Evolutionary conservation across 2,797 vertebrate species (phyloP), one percentile per base, ranked within the genome.

Genomic region (Microtus obscurus): DNA sequence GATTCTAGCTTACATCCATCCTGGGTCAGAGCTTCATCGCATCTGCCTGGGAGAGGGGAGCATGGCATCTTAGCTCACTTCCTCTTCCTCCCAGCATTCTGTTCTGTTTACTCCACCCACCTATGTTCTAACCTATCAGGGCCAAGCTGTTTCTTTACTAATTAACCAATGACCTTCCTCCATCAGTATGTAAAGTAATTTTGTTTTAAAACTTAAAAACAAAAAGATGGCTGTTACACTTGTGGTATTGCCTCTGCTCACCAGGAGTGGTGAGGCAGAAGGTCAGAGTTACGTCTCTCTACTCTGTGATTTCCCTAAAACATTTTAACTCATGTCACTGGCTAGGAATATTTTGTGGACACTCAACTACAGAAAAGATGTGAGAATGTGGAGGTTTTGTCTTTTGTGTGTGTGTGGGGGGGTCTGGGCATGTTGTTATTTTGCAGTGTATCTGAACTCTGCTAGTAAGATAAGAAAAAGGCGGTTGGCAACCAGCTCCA

Each of bases 391-490:
- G 63, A 7, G n/a, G 37, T 92, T n/a, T 77, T 56, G 4, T 51
- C 59, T 69, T 74, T 40, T 37, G n/a, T n/a, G n/a, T 53, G 1
- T 48, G 10, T 48, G 10, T 48, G 48, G 11, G 11, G 61, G 3
- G 34, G 37, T 5, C 7, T 82, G 34, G 45, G 51, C 31, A 29
- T 43, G 27, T 17, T 82, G 90, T 48, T 87, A 0, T 96, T 94
- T 81, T 67, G 69, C 94, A 89, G 53, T 71, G 31, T 89, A 53
- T 81, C 29, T 79, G 79, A 45, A 71, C 37, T 91, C 5, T 4
- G 76, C 61, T 82, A 71, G 48, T 51, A 37, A 94, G 82, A 87
- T 80, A 93, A 37, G 53, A 77, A 91, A 56, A 31, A 37, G 51
- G 23, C 59, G 29, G 37, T 43, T 82, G 40, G 34, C 87, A 21